phyloP scores from a whole-genome alignment of 2,888 invertebrate species.

The Lacanobia wlatinum region DNA sequence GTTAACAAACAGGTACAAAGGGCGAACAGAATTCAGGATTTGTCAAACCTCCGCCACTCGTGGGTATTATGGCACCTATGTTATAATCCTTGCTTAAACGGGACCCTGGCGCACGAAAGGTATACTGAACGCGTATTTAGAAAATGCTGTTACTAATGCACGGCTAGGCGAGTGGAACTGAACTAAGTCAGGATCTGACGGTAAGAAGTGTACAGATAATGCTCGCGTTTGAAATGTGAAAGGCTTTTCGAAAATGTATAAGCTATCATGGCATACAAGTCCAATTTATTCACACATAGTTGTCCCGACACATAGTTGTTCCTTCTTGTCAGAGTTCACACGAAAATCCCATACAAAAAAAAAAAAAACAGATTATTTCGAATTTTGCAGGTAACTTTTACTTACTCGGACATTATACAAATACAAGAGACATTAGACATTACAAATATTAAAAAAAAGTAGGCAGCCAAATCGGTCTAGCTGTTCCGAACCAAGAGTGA shows the following conservation, averaged over 20 bases:
- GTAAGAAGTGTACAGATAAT: neutral
- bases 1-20: slow-evolving; percentile 54
- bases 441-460: neutral
- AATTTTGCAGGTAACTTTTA: neutral
- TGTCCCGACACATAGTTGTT: no score
- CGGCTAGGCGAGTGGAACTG: neutral
- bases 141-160: slow-evolving; percentile 4
- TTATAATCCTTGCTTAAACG: slow-evolving; percentile 60
- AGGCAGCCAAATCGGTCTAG: neutral
- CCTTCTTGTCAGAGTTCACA: neutral
- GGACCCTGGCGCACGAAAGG: slow-evolving; percentile 37
- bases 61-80: slow-evolving; percentile 60
- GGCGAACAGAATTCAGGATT: slow-evolving; percentile 58
- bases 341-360: neutral
- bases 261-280: no score
- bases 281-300: no score
- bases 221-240: no score
- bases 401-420: neutral
- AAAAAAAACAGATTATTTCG: neutral
- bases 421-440: no score
- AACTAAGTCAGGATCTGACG: neutral
- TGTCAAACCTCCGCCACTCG: slow-evolving; percentile 57
- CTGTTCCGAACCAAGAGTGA: neutral
- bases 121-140: slow-evolving; percentile 27
- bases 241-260: neutral